phyloP scores from a whole-genome alignment of 2,113 vertebrate species.

The Urocynchramus pylzowi region DNA sequence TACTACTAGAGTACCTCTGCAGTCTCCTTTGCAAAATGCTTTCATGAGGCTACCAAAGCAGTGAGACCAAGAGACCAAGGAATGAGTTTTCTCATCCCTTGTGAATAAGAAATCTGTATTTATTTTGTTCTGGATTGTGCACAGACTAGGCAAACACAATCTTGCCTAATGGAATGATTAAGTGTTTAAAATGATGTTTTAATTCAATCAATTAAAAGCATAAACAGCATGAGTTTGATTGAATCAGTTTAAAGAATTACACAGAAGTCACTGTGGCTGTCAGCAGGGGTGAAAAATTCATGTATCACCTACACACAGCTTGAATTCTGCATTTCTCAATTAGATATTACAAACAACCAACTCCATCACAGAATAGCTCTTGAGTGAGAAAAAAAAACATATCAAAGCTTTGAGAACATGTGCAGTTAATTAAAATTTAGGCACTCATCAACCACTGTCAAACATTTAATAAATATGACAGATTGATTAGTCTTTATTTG shows the following conservation, averaged over 20 bases:
- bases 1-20: not conserved
- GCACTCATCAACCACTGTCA: not conserved
- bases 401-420: not conserved
- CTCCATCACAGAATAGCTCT: slow-evolving; percentile 17
- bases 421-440: slow-evolving; percentile 41
- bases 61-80: not conserved
- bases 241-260: slow-evolving; percentile 69
- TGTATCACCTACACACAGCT: slow-evolving; percentile 71
- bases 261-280: slow-evolving; percentile 54
- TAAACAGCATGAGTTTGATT: slow-evolving; percentile 70
- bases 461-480: slow-evolving; percentile 45
- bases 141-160: slow-evolving; percentile 6
- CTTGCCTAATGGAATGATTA: slow-evolving; percentile 63
- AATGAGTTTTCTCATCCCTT: not conserved
- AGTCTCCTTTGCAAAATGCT: not conserved
- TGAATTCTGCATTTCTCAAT: slow-evolving; percentile 67
- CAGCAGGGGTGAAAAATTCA: slow-evolving; percentile 72
- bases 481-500: slow-evolving; percentile 45
- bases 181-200: slow-evolving; percentile 68
- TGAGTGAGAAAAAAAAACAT: not conserved
- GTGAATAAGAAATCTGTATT: not conserved
- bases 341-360: slow-evolving; percentile 59
- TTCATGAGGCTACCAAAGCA: not conserved
- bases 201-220: slow-evolving; percentile 76
- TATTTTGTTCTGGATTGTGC: not conserved